Evolutionary conservation across 2,113 vertebrate genomes (phyloP).

Genomic region (Corythaeola cristata): DNA sequence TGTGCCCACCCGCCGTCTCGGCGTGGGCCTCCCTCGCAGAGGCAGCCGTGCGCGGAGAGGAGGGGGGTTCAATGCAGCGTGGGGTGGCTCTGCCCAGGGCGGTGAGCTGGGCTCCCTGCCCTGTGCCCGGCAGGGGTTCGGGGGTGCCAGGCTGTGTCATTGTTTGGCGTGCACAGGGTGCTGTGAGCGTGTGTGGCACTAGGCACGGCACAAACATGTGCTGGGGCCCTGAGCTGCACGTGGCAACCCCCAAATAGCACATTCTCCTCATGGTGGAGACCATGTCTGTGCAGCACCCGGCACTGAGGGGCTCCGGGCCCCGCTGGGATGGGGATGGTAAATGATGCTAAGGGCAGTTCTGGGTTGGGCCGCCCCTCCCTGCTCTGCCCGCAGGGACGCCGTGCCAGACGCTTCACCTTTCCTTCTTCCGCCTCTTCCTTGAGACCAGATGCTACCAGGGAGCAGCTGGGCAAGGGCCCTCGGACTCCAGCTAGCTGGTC

Average conservation of each 20-base stretch:
- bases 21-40: not conserved
- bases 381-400: not conserved
- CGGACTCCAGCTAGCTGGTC: not conserved
- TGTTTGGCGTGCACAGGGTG: not conserved
- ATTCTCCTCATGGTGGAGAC: not conserved
- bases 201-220: not conserved
- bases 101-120: not conserved
- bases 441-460: slow-evolving; percentile 7
- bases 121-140: not conserved
- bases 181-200: not conserved
- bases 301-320: not conserved
- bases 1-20: not conserved
- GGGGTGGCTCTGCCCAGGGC: not conserved
- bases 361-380: slow-evolving; percentile 8
- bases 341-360: slow-evolving; percentile 24
- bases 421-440: slow-evolving; percentile 23
- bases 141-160: not conserved
- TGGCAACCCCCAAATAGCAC: not conserved
- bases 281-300: not conserved
- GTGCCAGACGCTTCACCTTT: not conserved
- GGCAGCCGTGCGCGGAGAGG: not conserved
- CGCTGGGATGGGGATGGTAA: not conserved
- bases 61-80: not conserved
- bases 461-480: slow-evolving; percentile 25
- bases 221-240: not conserved